Conservation (phyloP, 2,113 vertebrate species). For the Trogon surrucura region DNA sequence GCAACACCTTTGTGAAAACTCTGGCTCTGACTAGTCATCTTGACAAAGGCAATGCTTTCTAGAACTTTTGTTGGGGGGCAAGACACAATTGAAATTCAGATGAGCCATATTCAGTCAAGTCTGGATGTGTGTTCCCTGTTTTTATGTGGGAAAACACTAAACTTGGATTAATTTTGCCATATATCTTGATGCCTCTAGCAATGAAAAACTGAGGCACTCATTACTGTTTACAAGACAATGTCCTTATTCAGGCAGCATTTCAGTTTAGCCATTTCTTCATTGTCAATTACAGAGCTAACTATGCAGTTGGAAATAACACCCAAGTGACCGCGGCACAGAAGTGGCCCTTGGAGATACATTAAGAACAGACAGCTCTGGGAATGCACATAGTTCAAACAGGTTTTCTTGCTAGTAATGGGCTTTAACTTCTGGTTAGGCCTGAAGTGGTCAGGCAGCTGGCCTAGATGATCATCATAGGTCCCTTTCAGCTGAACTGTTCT, state of each 20-base stretch:
- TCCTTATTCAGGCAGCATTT: conserved; percentile 9
- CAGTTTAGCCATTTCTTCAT: neutral
- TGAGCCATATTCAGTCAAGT: neutral
- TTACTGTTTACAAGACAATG: neutral
- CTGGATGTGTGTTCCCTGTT: neutral
- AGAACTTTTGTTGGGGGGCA: neutral
- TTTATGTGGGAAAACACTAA: neutral
- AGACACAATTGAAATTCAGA: neutral
- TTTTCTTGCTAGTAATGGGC: neutral
- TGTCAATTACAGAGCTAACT: neutral
- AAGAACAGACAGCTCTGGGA: neutral
- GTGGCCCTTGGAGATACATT: neutral
- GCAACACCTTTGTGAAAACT: neutral
- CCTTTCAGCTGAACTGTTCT: neutral
- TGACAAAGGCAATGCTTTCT: neutral
- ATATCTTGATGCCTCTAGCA: neutral
- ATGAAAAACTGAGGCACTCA: neutral
- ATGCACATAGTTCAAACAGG: neutral
- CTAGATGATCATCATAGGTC: neutral
- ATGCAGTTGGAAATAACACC: neutral
- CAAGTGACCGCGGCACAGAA: neutral
- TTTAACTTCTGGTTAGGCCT: neutral
- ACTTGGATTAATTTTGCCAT: neutral
- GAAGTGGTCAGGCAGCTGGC: neutral
- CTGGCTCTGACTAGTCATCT: neutral